Conservation (phyloP, 2,888 invertebrate species). For the Chorisops tibialis region DNA sequence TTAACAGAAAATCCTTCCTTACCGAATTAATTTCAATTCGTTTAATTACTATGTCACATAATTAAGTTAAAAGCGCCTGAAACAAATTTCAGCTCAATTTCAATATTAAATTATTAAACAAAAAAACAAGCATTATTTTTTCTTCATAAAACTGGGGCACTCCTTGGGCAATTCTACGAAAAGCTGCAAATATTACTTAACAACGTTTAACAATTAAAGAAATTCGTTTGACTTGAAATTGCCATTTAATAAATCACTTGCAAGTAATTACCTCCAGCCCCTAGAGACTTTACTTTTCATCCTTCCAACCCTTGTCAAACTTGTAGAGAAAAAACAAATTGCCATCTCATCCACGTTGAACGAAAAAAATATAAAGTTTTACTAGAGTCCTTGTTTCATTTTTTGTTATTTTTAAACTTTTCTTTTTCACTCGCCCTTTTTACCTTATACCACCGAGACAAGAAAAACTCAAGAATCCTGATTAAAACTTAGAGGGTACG, state of each 20-base stretch:
- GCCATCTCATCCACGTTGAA: too few relatives aligned
- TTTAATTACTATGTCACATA: too few relatives aligned
- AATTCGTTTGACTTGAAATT: slow-evolving; percentile 19
- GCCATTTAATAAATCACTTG: slow-evolving; percentile 25
- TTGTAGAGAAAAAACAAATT: too few relatives aligned
- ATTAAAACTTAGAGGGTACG: slow-evolving; percentile 17
- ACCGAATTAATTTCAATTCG: too few relatives aligned
- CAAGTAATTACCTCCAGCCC: slow-evolving; percentile 17
- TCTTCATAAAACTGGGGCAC: too few relatives aligned
- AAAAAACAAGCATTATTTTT: too few relatives aligned
- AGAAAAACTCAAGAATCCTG: slow-evolving; percentile 10
- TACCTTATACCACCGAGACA: neutral
- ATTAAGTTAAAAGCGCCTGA: too few relatives aligned
- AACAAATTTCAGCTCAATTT: too few relatives aligned
- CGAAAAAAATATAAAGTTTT: neutral
- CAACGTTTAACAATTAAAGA: slow-evolving; percentile 21
- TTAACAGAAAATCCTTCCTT: too few relatives aligned
- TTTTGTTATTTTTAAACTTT: neutral
- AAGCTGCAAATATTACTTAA: slow-evolving; percentile 13
- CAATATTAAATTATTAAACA: too few relatives aligned
- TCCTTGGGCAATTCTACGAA: too few relatives aligned
- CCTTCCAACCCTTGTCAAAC: slow-evolving; percentile 12
- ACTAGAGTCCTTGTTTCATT: neutral
- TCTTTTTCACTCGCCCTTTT: neutral
- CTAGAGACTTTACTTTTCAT: neutral